Evolutionary conservation across 37 sponge, comb jelly and placozoan genomes (phyloP).

Genomic region (Hormiphora californensis): DNA sequence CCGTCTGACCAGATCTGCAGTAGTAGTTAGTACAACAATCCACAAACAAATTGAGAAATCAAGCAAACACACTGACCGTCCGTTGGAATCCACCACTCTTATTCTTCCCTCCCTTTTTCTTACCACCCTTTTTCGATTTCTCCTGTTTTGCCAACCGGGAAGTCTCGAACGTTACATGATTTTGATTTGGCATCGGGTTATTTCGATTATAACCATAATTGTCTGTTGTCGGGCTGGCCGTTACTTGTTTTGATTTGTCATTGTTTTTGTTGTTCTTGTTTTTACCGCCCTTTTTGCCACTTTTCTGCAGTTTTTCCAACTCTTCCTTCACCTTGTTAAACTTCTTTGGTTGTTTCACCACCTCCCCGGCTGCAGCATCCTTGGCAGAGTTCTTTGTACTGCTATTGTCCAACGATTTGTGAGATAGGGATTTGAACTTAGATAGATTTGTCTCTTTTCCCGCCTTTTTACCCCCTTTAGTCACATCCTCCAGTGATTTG

Average conservation of each 20-base stretch:
- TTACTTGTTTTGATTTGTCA: not conserved
- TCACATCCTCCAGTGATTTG: not conserved
- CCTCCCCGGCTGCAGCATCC: not conserved
- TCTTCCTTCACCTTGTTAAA: slow-evolving; percentile 48
- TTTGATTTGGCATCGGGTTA: slow-evolving; percentile 23
- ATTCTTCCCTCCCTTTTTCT: slow-evolving; percentile 18
- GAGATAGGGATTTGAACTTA: slow-evolving; percentile 13
- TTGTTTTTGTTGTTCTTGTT: slow-evolving; percentile 6
- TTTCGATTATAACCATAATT: slow-evolving; percentile 27
- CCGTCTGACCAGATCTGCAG: no score
- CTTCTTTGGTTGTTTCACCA: not conserved
- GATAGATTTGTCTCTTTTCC: slow-evolving; percentile 8
- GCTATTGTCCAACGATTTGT: slow-evolving; percentile 29
- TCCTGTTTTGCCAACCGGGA: not conserved
- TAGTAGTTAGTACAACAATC: no score
- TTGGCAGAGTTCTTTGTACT: not conserved
- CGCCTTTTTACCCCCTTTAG: no score
- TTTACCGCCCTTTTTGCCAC: not conserved
- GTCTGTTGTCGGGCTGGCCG: not conserved
- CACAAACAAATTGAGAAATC: no score
- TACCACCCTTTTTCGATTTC: slow-evolving; percentile 13
- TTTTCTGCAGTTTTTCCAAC: not conserved
- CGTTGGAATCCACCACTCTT: slow-evolving; percentile 2
- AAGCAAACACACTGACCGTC: not conserved
- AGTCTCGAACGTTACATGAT: not conserved